phyloP scores from a whole-genome alignment of 1,140 invertebrate species.

The Ceratosolen solmsi region DNA sequence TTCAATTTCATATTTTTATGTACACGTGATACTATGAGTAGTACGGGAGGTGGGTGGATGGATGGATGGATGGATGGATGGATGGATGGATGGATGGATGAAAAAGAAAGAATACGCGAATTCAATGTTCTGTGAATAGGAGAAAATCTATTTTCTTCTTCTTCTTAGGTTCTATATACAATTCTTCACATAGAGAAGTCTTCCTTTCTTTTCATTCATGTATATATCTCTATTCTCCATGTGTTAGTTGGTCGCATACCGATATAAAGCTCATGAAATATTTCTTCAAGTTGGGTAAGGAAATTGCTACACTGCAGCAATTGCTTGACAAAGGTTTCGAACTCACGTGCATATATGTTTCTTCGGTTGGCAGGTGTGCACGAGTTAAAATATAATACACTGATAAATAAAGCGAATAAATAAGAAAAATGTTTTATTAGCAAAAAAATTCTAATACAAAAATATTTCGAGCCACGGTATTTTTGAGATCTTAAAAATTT shows the following conservation, averaged over 20 bases:
- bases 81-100: not conserved
- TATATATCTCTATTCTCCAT: slow-evolving; percentile 39
- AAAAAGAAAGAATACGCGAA: slow-evolving; percentile 33
- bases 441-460: no score
- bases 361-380: not conserved
- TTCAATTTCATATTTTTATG: slow-evolving; percentile 4
- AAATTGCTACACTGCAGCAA: slow-evolving; percentile 13
- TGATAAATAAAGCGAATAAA: not conserved
- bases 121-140: slow-evolving; percentile 29
- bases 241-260: slow-evolving; percentile 46
- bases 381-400: not conserved
- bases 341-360: not conserved
- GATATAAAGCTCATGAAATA: slow-evolving; percentile 55
- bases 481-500: no score
- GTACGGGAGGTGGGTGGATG: no score
- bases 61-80: not conserved
- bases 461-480: no score
- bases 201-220: slow-evolving; percentile 28
- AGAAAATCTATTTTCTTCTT: slow-evolving; percentile 46
- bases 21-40: not conserved
- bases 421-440: no score
- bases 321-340: slow-evolving; percentile 16
- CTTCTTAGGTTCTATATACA: slow-evolving; percentile 32
- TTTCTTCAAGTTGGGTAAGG: slow-evolving; percentile 15
- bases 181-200: not conserved